Evolutionary conservation across 2,113 vertebrate species (phyloP).

Genomic region (Spea bombifrons): DNA sequence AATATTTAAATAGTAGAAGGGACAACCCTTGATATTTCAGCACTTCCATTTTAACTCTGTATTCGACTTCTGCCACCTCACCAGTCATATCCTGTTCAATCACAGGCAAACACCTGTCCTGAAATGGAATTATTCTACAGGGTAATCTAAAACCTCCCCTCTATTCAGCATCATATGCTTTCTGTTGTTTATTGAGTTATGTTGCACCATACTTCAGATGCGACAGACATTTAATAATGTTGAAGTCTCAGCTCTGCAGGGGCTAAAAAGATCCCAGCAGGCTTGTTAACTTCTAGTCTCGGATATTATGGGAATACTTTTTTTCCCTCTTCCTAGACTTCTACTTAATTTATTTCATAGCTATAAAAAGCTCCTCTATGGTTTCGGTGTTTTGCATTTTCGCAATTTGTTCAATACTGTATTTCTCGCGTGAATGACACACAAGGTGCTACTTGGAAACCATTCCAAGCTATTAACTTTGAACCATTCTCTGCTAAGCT

Average conservation of each 20-base stretch:
- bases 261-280: slow-evolving; percentile 72
- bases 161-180: slow-evolving; percentile 56
- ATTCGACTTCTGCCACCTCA: slow-evolving; percentile 38
- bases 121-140: slow-evolving; percentile 57
- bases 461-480: slow-evolving; percentile 39
- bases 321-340: slow-evolving; percentile 57
- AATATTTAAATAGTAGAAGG: no score
- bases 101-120: slow-evolving; percentile 60
- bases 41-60: slow-evolving; percentile 30
- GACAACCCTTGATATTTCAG: no score
- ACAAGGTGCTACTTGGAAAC: slow-evolving; percentile 44
- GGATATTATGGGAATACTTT: slow-evolving; percentile 70
- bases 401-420: slow-evolving; percentile 47
- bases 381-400: slow-evolving; percentile 48
- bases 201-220: slow-evolving; percentile 61
- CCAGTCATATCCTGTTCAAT: slow-evolving; percentile 46
- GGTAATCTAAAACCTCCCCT: slow-evolving; percentile 52
- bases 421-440: slow-evolving; percentile 46
- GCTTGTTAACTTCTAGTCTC: slow-evolving; percentile 72
- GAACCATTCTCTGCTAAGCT: slow-evolving; percentile 13
- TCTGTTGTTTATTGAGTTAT: slow-evolving; percentile 63
- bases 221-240: slow-evolving; percentile 71
- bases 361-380: slow-evolving; percentile 56
- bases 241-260: slow-evolving; percentile 70
- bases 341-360: slow-evolving; percentile 68